These are phyloP conservation scores for Paracyclopina nana DNA, from an alignment of 1,140 invertebrate species.

Conservation along the genomic window DNA sequence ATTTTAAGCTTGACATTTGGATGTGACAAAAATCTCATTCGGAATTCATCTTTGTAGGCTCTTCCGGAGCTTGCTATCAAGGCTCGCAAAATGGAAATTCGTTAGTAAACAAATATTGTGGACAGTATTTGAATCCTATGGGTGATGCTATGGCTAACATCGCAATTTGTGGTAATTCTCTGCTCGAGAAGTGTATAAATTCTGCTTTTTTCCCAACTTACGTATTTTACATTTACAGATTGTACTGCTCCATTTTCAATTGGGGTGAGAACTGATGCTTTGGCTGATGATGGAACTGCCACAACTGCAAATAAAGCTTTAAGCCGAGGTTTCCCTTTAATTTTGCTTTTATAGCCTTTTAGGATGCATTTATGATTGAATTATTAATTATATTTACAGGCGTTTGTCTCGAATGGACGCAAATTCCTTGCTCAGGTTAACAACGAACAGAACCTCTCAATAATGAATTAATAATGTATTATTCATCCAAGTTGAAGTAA, in stretches of 20 bases:
- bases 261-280: background rate
- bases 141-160: background rate
- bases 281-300: background rate
- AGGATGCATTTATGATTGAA: background rate
- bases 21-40: too few species aligned
- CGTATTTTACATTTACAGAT: conserved; percentile 5
- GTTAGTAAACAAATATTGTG: too few species aligned
- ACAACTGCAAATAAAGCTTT: background rate
- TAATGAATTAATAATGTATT: too few species aligned
- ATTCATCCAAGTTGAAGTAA: too few species aligned
- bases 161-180: background rate
- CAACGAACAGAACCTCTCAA: too few species aligned
- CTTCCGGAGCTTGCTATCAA: too few species aligned
- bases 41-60: too few species aligned
- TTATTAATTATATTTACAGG: background rate
- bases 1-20: too few species aligned
- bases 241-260: background rate
- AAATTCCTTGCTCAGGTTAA: background rate
- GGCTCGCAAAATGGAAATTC: too few species aligned
- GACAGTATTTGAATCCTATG: background rate
- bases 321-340: background rate
- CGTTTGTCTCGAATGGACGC: background rate
- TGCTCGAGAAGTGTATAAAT: background rate
- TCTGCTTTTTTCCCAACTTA: background rate
- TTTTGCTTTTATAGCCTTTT: background rate